Conservation (phyloP, 92 coral and sea anemone species). For the Umimayanthus chanpuru region DNA sequence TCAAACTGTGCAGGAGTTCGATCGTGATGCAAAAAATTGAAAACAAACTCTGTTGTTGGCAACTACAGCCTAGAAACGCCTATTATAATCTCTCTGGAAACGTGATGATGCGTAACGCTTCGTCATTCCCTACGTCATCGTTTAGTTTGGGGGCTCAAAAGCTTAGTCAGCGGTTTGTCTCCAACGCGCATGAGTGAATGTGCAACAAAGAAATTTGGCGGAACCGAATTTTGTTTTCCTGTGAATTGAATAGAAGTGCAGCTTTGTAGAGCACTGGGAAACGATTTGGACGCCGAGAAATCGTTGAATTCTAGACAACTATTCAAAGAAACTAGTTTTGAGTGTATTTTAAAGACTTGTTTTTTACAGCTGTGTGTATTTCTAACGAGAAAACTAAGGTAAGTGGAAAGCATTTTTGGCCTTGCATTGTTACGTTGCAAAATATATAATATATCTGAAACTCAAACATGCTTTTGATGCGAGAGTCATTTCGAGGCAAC, state of each 20-base stretch:
- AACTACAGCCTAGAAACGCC: no score
- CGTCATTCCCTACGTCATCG: not conserved
- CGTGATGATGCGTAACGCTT: no score
- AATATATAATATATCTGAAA: slow-evolving; percentile 12
- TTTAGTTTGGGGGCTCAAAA: not conserved
- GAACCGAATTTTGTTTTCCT: slow-evolving; percentile 5
- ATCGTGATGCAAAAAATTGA: no score
- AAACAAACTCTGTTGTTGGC: no score
- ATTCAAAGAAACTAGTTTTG: not conserved
- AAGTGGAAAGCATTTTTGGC: not conserved
- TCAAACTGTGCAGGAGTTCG: no score
- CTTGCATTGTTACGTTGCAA: slow-evolving; percentile 48
- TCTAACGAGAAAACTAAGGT: slow-evolving; percentile 16
- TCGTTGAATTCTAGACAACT: not conserved
- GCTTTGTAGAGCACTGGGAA: not conserved
- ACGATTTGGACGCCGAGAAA: slow-evolving; percentile 7
- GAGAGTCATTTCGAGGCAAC: slow-evolving; percentile 36
- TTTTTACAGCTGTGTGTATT: not conserved
- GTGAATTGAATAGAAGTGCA: slow-evolving; percentile 3
- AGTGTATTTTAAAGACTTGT: not conserved
- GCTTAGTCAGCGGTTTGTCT: slow-evolving; percentile 24
- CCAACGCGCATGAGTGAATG: slow-evolving; percentile 27
- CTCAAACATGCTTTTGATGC: slow-evolving; percentile 38
- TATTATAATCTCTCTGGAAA: no score
- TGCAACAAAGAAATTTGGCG: slow-evolving; percentile 47